Base-by-base conservation (phyloP, 2,113 vertebrate species). In the Plestiodon gilberti region DNA sequence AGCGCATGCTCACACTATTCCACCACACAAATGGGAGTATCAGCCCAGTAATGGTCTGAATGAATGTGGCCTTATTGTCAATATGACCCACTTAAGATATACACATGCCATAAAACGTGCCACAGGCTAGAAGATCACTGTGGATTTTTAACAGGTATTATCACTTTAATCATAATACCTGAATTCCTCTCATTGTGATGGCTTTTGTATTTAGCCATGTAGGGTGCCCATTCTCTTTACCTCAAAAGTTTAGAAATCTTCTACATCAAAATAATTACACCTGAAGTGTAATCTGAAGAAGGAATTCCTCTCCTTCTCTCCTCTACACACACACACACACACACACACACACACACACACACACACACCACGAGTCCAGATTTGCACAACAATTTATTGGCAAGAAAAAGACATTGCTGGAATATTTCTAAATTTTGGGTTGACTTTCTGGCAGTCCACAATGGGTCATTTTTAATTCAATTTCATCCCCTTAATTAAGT, bases 401-500 rank as follows among this genome's bases (percentile, higher is more conserved):
- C n/a, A n/a, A n/a, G n/a, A n/a, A n/a, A n/a, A n/a, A 48, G 43
- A 62, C 40, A 35, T 9, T 71, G 67, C 57, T 84, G 89, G 61
- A 38, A 64, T 87, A 87, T 77, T 59, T 88, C 70, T 90, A 81
- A 71, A 59, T 87, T 75, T 35, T 70, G 75, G 48, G 13, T n/a
- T 85, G 78, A 64, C 57, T 90, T 91, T 87, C 75, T 87, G 84
- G 81, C 81, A 92, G 84, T 86, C 87, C 86, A 84, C 88, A 89
- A 89, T 0, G 13, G 93, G 90, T 89, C 90, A 93, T 55, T 91
- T 88, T 82, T 74, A 85, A 90, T 59, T 76, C 75, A 89, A 78
- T 91, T 93, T 91, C 81, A 89, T 90, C 91, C 90, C 59, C 79
- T 86, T 93, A 93, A 94, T 93, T 93, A 94, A 91, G 75, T 80